Conservation (phyloP, 2,888 invertebrate genomes). For the Geophilus truncorum region DNA sequence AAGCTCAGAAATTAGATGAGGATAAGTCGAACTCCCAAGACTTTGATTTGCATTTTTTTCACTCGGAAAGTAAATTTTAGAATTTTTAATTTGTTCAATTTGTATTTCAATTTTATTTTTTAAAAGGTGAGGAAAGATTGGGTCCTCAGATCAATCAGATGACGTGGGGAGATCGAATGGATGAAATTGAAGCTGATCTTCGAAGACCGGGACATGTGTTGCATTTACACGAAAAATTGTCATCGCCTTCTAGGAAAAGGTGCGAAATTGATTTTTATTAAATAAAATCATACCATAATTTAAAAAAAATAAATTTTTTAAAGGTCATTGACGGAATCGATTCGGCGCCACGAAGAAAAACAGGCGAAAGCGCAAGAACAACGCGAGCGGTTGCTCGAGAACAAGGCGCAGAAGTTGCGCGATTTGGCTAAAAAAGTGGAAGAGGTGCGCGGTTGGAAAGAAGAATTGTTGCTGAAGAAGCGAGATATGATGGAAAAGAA, state of each 20-base stretch:
- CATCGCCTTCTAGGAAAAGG: constrained; percentile 79
- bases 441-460: constrained; percentile 68
- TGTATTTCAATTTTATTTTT: neutral
- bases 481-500: constrained; percentile 51
- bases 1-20: constrained; percentile 49
- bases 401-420: constrained; percentile 77
- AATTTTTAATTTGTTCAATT: neutral
- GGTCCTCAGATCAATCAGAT: constrained; percentile 51
- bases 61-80: neutral
- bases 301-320: neutral
- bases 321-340: constrained; percentile 56
- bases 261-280: neutral
- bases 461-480: constrained; percentile 73
- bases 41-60: neutral
- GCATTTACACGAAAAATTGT: constrained; percentile 88
- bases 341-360: constrained; percentile 75
- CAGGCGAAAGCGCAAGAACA: constrained; percentile 87
- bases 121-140: constrained; percentile 30
- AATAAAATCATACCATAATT: neutral
- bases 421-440: constrained; percentile 71
- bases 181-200: constrained; percentile 55
- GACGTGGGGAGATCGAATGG: constrained; percentile 81
- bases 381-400: constrained; percentile 71
- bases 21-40: neutral
- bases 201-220: constrained; percentile 89